Conservation (phyloP, 2,888 invertebrate genomes). For the Lucinisca nassula region DNA sequence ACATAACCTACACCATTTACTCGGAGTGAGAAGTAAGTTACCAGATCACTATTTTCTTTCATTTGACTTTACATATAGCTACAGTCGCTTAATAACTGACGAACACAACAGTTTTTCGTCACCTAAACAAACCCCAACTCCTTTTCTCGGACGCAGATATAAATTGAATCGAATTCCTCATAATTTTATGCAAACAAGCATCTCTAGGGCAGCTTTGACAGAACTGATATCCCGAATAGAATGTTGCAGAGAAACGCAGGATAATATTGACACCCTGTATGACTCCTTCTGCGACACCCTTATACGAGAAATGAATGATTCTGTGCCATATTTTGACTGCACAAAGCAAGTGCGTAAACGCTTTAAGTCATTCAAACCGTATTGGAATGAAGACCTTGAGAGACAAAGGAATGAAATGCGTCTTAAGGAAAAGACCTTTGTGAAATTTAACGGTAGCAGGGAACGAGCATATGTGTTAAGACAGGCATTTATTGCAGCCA, state of each 20-base stretch:
- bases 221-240: not conserved
- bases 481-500: not conserved
- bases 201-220: not conserved
- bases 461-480: not conserved
- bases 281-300: not conserved
- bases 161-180: not conserved
- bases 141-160: not conserved
- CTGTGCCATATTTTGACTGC: slow-evolving; percentile 6
- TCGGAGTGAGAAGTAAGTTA: not conserved
- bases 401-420: slow-evolving; percentile 21
- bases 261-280: not conserved
- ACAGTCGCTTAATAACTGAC: not conserved
- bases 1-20: not conserved
- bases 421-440: not conserved
- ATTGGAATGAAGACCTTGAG: slow-evolving; percentile 10
- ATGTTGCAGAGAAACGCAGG: not conserved
- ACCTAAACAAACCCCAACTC: not conserved
- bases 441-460: not conserved
- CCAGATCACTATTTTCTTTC: not conserved
- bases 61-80: not conserved
- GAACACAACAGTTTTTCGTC: not conserved
- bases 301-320: not conserved
- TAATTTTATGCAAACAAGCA: not conserved
- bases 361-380: not conserved
- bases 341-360: not conserved